phyloP scores from a whole-genome alignment of 2,797 vertebrate genomes.

The Gallinago solitaria region DNA sequence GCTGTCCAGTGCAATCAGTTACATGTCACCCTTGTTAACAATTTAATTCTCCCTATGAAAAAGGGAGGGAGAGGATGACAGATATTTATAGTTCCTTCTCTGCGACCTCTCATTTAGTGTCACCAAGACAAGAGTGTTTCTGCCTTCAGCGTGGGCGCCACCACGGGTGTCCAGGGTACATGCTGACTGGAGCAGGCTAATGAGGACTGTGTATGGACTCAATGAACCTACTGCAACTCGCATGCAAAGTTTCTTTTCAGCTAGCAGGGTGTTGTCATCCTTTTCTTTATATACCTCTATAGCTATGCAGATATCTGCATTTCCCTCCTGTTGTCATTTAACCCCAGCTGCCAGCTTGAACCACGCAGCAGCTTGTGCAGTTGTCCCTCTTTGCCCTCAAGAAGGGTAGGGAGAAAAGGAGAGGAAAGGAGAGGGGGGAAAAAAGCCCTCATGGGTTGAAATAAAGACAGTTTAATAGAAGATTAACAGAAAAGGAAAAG shows the following conservation, averaged over 20 bases:
- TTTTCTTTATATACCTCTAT: not conserved
- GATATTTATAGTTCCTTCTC: not conserved
- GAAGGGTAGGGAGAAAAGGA: not conserved
- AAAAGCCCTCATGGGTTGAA: not conserved
- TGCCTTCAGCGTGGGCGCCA: not conserved
- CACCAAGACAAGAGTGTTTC: not conserved
- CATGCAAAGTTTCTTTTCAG: not conserved
- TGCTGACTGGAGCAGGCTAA: not conserved
- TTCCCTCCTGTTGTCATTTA: not conserved
- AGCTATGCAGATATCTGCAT: not conserved
- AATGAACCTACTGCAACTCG: not conserved
- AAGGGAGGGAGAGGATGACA: not conserved
- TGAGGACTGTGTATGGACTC: not conserved
- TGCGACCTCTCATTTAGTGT: not conserved
- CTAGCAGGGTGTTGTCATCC: not conserved
- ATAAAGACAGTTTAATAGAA: not conserved
- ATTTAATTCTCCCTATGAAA: conserved; percentile 8
- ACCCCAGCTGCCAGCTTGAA: not conserved
- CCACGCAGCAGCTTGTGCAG: not conserved
- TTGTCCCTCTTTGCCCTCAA: not conserved
- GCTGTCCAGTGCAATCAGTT: conserved; percentile 40
- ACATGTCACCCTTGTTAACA: conserved; percentile 10
- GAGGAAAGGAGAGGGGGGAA: not conserved
- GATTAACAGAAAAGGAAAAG: not conserved
- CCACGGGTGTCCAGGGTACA: not conserved